A percentile compares a stretch with the other conserved stretches of the same genome.
These are phyloP conservation scores for Alsophila aescularia DNA, from an alignment of 2,888 invertebrate species.

Conservation along the genomic window DNA sequence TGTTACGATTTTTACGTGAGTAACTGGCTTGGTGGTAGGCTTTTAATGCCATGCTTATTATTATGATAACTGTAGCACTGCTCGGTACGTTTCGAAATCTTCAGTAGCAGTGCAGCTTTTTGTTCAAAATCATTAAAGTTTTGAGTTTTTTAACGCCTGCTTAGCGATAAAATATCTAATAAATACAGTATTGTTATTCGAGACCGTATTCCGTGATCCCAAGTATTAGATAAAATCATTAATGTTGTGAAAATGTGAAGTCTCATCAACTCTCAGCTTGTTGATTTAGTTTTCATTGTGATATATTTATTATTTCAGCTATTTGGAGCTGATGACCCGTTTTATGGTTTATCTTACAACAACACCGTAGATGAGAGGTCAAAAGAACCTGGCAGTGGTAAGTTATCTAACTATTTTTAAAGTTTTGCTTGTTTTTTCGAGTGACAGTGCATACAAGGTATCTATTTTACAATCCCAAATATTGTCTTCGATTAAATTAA, in stretches of 20 bases:
- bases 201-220: no score
- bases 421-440: slow-evolving; percentile 19
- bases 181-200: no score
- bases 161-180: no score
- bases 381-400: slow-evolving; percentile 69
- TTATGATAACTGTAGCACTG: neutral
- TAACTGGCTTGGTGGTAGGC: slow-evolving; percentile 3
- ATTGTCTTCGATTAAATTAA: slow-evolving; percentile 19
- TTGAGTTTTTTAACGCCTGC: neutral
- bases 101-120: neutral
- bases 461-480: slow-evolving; percentile 1
- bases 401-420: slow-evolving; percentile 41
- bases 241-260: no score
- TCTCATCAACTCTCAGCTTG: neutral
- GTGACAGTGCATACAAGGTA: slow-evolving; percentile 2
- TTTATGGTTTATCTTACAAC: slow-evolving; percentile 77
- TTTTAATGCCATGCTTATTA: neutral
- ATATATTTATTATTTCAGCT: slow-evolving; percentile 60
- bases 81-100: neutral
- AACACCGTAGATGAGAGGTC: slow-evolving; percentile 67
- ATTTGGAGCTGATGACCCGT: slow-evolving; percentile 80
- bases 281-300: slow-evolving; percentile 6
- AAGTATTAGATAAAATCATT: no score
- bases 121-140: neutral
- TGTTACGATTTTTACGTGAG: neutral